Base-by-base conservation (phyloP, 64 coral and sea anemone species). In the Stichodactyla mertensii region DNA sequence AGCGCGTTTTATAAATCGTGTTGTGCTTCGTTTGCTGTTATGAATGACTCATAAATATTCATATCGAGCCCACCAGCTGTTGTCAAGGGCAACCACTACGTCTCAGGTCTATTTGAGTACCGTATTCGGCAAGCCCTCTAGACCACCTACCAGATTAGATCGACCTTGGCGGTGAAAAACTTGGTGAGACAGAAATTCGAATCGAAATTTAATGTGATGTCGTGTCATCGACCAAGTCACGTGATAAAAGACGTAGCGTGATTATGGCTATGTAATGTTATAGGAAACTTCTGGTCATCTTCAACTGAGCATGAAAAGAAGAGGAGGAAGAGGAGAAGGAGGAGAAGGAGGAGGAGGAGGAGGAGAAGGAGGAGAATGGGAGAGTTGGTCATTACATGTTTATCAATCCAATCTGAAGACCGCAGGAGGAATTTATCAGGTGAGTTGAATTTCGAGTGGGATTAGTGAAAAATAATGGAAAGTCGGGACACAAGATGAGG, bases 1-100 rank as follows among this genome's bases (percentile, higher is more conserved):
- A 81, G 53, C 78, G 78, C 78, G 78, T 81, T 81, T 81, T 81
- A 18, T 55, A 81, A 55, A 81, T 81, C n/a, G 6, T 81, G 78
- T 22, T 55, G 36, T 55, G 52, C 53, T 55, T 81, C 36, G 53
- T 55, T 53, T 20, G 36, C 36, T 81, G 53, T 20, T 81, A 28
- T 81, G 4, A 81, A 81, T 53, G 20, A 15, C 6, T 52, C 51
- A 81, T 81, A 20, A 81, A 81, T 53, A 81, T 81, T 81, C 78
- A 81, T 53, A 14, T 54, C 52, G 51, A 81, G 15, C 36, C 78
- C 78, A 81, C 78, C 78, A 81, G 78, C 78, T 53, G 78, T 81
- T 55, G 78, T 55, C 53, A 81, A 53, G 78, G 78, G 78, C 22
- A 54, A 81, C 78, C 69, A 23, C 13, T 74, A 74, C 24, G 69